These are phyloP conservation scores for Lagocephalus sceleratus DNA, from an alignment of 2,797 vertebrate genomes.

Conservation along the genomic window DNA sequence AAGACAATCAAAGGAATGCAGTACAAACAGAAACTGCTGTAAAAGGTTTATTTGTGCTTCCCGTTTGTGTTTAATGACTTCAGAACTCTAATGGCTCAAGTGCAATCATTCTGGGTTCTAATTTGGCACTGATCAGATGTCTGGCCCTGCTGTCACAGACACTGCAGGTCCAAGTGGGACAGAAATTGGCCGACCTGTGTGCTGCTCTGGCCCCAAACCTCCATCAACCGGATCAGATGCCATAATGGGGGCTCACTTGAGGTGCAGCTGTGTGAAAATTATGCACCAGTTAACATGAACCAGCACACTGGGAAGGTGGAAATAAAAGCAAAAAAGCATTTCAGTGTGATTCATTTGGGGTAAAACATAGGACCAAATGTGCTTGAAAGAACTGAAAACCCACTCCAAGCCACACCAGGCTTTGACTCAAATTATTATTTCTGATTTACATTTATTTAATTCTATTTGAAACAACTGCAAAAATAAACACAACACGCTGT, in stretches of 20 bases:
- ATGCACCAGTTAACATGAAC: background rate
- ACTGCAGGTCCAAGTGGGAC: background rate
- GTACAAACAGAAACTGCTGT: background rate
- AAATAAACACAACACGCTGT: slow-evolving; percentile 5
- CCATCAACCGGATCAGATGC: background rate
- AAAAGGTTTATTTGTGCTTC: slow-evolving; percentile 9
- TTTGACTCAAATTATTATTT: too few species aligned
- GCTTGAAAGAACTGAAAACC: too few species aligned
- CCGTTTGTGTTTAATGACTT: slow-evolving; percentile 1
- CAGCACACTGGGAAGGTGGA: background rate
- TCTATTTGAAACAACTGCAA: slow-evolving; percentile 9
- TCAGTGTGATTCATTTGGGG: slow-evolving; percentile 1
- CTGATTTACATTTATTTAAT: background rate
- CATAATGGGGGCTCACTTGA: background rate
- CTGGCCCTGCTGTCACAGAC: background rate
- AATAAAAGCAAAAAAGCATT: background rate
- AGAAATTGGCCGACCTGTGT: background rate
- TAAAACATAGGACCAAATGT: too few species aligned
- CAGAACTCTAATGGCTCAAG: background rate
- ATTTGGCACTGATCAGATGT: background rate
- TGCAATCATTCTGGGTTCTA: slow-evolving; percentile 5
- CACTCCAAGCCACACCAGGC: too few species aligned
- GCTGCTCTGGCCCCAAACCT: slow-evolving; percentile 1
- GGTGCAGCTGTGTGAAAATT: slow-evolving; percentile 5
- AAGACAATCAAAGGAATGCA: background rate